A percentile compares a stretch with the other conserved stretches of the same genome.
Evolutionary conservation across 92 coral and sea anemone species (phyloP).

Genomic region (Palythoa grandiflora): DNA sequence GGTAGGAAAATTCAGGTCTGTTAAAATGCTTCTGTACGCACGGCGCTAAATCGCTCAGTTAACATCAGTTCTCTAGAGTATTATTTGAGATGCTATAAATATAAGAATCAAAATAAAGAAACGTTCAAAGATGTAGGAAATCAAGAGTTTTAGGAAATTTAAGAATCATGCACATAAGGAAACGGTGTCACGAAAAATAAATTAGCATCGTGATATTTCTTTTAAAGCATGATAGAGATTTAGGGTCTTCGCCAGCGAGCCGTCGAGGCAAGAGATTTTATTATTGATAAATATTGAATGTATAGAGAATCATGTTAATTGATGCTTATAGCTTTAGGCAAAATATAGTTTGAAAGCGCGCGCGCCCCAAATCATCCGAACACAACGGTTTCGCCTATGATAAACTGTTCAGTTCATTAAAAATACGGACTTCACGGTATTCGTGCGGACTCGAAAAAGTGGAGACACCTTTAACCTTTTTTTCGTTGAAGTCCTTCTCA

Average conservation of each 20-base stretch:
- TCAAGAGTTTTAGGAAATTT: not conserved
- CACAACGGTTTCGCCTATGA: not conserved
- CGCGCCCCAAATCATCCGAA: constrained; percentile 6
- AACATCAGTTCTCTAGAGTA: not conserved
- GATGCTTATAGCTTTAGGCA: constrained; percentile 46
- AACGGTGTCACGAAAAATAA: not conserved
- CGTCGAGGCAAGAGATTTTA: not conserved
- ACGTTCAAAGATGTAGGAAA: not conserved
- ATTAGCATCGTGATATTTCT: not conserved
- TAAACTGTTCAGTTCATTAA: not conserved
- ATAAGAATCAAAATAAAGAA: not conserved
- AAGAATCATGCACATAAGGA: not conserved
- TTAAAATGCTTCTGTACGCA: too few relatives aligned
- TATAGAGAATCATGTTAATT: constrained; percentile 21
- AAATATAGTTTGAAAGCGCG: constrained; percentile 25
- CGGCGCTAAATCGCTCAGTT: too few relatives aligned
- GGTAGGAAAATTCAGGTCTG: not conserved
- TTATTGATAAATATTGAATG: constrained; percentile 16
- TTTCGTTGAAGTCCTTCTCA: not conserved
- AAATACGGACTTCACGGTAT: not conserved
- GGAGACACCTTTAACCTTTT: not conserved
- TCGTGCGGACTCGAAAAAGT: not conserved
- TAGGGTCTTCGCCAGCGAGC: not conserved
- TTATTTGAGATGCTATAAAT: not conserved
- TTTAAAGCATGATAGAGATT: not conserved